Evolutionary conservation across 2,113 vertebrate genomes (phyloP), one percentile per base, ranked within the genome.

Genomic region (Indicator indicator): DNA sequence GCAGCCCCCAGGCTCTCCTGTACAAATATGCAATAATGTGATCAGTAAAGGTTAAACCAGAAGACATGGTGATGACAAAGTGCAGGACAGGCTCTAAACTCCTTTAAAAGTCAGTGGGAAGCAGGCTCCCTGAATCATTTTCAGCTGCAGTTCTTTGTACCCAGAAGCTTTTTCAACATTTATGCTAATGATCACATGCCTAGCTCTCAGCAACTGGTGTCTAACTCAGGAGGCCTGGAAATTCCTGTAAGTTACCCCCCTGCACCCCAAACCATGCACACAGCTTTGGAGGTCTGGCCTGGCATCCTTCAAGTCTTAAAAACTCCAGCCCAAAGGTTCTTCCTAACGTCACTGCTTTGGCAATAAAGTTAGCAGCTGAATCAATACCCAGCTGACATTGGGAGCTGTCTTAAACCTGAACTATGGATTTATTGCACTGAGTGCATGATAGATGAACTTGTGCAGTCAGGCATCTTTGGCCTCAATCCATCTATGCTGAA

Each of bases 401-500:
- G 85, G 68, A 89, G 63, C 72, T 24, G 58, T 33, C 68, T 93
- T 24, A 85, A 82, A 76, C 44, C 72, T 83, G 62, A 78, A 30
- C 68, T 67, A 82, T 83, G 63, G 88, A 89, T 88, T 95, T 93
- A 78, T 62, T 70, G 67, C 76, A 58, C 65, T 5, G 15, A 86
- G 52, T 74, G 78, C 72, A 48, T 74, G 68, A 91, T 32, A 73
- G 48, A 95, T 88, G 56, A 74, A 21, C 75, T 78, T 33, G 12
- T n/a, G 32, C 20, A 62, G 85, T 70, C 52, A 56, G 67, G 71
- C 62, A 65, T 83, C 71, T 74, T 28, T 89, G 80, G 62, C 77
- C 77, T n/a, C 9, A 36, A 83, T 46, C 72, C 85, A 71, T 46
- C 46, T 52, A 8, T 62, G 71, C 46, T 71, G 70, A 83, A 55